Evolutionary conservation across 2,888 invertebrate species (phyloP).

Genomic region (Cloeon dipterum): DNA sequence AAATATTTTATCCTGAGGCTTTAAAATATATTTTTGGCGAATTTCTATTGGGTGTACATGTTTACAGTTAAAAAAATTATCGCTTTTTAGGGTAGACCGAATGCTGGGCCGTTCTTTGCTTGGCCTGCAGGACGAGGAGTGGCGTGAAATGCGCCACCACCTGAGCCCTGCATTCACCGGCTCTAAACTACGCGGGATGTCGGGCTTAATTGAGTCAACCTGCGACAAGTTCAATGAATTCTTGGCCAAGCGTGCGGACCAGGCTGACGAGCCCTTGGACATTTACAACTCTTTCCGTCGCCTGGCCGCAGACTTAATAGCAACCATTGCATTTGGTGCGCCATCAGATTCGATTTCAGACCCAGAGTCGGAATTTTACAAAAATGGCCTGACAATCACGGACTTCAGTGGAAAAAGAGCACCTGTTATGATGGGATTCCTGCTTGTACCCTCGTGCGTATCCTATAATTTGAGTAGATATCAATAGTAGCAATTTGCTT

Average conservation of each 20-base stretch:
- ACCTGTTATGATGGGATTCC: too few species aligned
- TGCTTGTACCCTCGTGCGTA: constrained; percentile 2
- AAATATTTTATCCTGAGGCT: too few species aligned
- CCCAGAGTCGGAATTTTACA: constrained; percentile 2
- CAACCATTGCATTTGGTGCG: constrained; percentile 4
- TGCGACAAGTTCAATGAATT: constrained; percentile 17
- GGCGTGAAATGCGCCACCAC: constrained; percentile 37
- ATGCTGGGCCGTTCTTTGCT: neutral
- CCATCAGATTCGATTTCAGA: constrained; percentile 3
- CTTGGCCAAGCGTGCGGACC: neutral
- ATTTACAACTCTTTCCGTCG: constrained; percentile 5
- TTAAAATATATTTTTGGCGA: too few species aligned
- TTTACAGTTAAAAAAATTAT: too few species aligned
- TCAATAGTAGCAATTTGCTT: too few species aligned
- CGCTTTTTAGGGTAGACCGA: neutral
- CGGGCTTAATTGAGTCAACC: constrained; percentile 29
- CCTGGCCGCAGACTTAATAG: constrained; percentile 5
- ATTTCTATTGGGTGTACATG: too few species aligned
- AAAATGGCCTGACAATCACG: too few species aligned
- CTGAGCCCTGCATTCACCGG: constrained; percentile 41
- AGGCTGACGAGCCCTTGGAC: constrained; percentile 4
- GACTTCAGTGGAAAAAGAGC: too few species aligned
- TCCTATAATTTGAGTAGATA: too few species aligned
- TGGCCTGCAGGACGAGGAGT: constrained; percentile 21
- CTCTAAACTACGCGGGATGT: constrained; percentile 40